Base-by-base conservation (phyloP, 1,140 invertebrate genomes). In the Camponotus pennsylvanicus region DNA sequence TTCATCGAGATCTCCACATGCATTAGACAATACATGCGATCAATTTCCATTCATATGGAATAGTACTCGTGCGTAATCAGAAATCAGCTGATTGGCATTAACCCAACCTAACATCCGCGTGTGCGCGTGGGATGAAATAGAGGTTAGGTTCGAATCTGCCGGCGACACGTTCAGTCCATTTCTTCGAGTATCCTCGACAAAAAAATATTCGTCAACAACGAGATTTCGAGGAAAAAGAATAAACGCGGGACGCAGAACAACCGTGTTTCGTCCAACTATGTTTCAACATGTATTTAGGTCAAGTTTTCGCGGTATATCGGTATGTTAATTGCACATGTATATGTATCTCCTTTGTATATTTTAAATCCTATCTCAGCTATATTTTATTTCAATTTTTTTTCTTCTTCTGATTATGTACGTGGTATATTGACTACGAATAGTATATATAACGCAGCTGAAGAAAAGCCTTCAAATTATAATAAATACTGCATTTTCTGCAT, bases 241-340 rank as follows among this genome's bases (percentile, higher is more conserved):
- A 83, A 75, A 63, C 4, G 1, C 49, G 5, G 5, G 11, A 64
- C n/a, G 7, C 15, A 32, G 6, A 85, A 42, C 4, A 6, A 61
- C 8, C 5, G 15, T 13, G 15, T 52, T 15, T 85, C 42, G 13
- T 32, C 2, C 66, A 79, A 86, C 80, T 91, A 94, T 94, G 93
- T 93, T 93, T 70, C 77, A 78, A 80, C 90, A 87, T 86, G 61
- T 91, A 21, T 88, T 83, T 67, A 66, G 76, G 70, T 89, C 90
- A 77, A 92, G 89, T 85, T 92, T 84, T 83, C 93, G 93, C 78
- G 86, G 79, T 52, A 92, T 94, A 91, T 94, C 92, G 87, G 93
- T 94, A 92, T 57, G 92, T 89, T 87, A 37, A 66, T 21, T 82
- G 69, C 45, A 63, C 37, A 34, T 78, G 52, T 78, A 42, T 9